A percentile compares a stretch with the other conserved stretches of the same genome.
These are phyloP conservation scores for Cyanoliseus patagonus DNA, from an alignment of 2,113 vertebrate species.

Conservation along the genomic window DNA sequence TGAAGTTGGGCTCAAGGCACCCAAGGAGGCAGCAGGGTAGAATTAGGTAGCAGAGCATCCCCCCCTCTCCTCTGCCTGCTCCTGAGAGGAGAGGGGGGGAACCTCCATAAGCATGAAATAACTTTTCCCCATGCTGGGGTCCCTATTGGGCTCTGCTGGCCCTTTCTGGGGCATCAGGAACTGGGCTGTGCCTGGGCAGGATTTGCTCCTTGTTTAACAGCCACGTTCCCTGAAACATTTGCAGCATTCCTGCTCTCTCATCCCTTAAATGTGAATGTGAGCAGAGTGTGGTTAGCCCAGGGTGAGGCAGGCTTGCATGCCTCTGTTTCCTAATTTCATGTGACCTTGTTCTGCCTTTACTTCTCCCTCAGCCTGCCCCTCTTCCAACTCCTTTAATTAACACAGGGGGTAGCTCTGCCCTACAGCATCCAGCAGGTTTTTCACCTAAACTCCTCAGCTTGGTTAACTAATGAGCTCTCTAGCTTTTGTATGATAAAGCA, in stretches of 20 bases:
- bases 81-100: neutral
- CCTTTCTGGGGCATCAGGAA: neutral
- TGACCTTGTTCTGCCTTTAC: neutral
- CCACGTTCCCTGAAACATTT: neutral
- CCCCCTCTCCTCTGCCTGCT: rapidly evolving
- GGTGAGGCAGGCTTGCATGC: neutral
- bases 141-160: neutral
- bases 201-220: rapidly evolving
- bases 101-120: neutral
- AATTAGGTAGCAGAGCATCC: no score
- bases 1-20: neutral
- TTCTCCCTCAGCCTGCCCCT: neutral
- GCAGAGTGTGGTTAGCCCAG: neutral
- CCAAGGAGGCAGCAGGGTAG: neutral
- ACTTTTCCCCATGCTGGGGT: neutral
- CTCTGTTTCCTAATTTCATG: neutral
- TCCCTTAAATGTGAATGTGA: neutral
- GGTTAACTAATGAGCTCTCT: neutral
- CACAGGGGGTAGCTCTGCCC: neutral
- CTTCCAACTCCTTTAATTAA: neutral
- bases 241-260: rapidly evolving
- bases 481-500: neutral
- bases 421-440: neutral
- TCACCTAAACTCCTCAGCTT: neutral
- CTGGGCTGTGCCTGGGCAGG: neutral